Evolutionary conservation across 2,797 vertebrate species (phyloP), one percentile per base, ranked within the genome.

Genomic region (Chelmon rostratus): DNA sequence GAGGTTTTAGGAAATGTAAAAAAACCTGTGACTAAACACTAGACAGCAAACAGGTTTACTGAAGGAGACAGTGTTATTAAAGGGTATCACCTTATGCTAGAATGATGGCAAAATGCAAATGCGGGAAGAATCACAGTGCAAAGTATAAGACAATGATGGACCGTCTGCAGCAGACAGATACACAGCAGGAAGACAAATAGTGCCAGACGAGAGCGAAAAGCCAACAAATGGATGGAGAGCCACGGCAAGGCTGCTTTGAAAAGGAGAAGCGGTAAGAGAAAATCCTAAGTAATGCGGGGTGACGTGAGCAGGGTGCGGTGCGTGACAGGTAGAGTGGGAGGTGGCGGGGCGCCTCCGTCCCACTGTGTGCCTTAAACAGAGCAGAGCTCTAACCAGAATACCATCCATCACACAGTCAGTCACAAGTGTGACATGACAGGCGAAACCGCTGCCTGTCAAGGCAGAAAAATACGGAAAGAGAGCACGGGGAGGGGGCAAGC

Each of bases 381-480:
- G 85, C 72, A 70, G 58, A 69, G 87, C 90, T 82, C 89, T 82
- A 90, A 89, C 86, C 90, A 80, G 86, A 89, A 88, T 85, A 77
- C 82, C 87, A 93, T 93, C 86, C 84, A 89, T 94, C 91, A 93
- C 72, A 7, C 78, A 91, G 82, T 82, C 90, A 91, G 80, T 88
- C 92, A 90, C 92, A 86, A 91, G 83, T 87, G 82, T 81, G 91
- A 92, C 89, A 88, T 86, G 91, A 91, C 91, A 93, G 72, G 82
- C 72, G 33, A 91, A 92, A 91, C 79, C 65, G 72, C 79, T 90
- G 78, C 72, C 82, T 89, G 90, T 89, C 90, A 81, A 81, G 79
- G 68, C 82, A 89, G 84, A 68, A 85, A 83, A 90, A 86, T 76
- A 70, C 69, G 65, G 77, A 76, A 71, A 71, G 70, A 77, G 78